These are phyloP conservation scores for Rhinatrema bivittatum DNA, from an alignment of 2,797 vertebrate genomes.

Conservation along the genomic window DNA sequence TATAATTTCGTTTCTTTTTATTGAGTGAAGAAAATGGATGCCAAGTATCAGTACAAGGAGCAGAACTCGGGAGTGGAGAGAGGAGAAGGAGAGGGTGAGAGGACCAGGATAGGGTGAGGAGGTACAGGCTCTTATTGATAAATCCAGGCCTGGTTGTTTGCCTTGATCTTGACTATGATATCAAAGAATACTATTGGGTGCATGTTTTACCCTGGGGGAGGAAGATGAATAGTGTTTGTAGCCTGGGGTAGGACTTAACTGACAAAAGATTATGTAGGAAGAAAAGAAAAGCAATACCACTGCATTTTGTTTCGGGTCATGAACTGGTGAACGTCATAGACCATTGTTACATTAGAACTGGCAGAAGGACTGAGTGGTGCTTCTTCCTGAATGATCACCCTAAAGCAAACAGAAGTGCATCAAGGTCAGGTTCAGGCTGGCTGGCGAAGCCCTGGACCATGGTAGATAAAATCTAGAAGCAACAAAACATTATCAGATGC, in stretches of 20 bases:
- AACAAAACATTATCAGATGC: conserved; percentile 52
- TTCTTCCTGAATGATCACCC: conserved; percentile 45
- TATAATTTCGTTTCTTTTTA: too few species aligned
- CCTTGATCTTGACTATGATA: too few species aligned
- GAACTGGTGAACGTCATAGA: conserved; percentile 19
- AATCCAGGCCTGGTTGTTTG: too few species aligned
- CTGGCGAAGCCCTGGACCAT: conserved; percentile 38
- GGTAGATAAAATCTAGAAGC: conserved; percentile 35
- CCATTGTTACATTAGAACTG: conserved; percentile 14
- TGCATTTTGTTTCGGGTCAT: conserved; percentile 26
- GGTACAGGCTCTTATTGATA: too few species aligned
- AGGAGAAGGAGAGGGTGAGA: too few species aligned
- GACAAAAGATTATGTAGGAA: not conserved
- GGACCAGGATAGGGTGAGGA: too few species aligned
- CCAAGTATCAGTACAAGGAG: too few species aligned
- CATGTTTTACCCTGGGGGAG: too few species aligned
- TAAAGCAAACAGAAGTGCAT: conserved; percentile 42
- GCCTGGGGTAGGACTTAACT: conserved; percentile 5
- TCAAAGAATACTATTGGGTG: too few species aligned
- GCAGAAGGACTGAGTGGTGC: conserved; percentile 28
- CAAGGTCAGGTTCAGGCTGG: conserved; percentile 40
- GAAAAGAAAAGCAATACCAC: conserved; percentile 13
- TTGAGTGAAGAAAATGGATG: too few species aligned
- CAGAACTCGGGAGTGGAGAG: too few species aligned
- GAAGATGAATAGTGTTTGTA: conserved; percentile 11